A percentile compares a stretch with the other conserved stretches of the same genome.
Evolutionary conservation across 2,888 invertebrate genomes (phyloP).

Genomic region (Fissipunctia ypsillon): DNA sequence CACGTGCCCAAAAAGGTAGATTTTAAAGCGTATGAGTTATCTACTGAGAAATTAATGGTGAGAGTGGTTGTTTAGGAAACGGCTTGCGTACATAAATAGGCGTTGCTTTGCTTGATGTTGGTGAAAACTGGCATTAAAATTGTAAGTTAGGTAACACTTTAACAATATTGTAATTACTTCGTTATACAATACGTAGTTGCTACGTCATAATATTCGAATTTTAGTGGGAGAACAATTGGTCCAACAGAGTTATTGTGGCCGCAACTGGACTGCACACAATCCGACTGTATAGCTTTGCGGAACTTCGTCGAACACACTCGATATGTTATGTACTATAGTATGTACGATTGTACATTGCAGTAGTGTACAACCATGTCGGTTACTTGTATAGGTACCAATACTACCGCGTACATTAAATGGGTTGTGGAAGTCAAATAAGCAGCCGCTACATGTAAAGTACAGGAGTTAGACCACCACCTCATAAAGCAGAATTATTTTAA

Average conservation of each 20-base stretch:
- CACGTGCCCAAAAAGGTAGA: no score
- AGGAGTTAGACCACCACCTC: no score
- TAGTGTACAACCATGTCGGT: neutral
- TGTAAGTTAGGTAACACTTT: neutral
- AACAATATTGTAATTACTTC: neutral
- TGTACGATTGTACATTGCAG: neutral
- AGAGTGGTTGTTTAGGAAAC: no score
- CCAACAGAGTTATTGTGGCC: slow-evolving; percentile 3
- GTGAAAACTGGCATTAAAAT: no score
- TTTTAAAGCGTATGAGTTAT: no score
- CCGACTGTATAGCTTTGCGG: slow-evolving; percentile 32
- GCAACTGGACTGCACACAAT: slow-evolving; percentile 30
- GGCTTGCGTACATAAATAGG: no score
- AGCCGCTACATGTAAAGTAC: no score
- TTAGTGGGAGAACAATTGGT: slow-evolving; percentile 15
- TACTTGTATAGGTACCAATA: neutral
- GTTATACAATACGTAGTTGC: neutral
- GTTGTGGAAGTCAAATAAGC: neutral
- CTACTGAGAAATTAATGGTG: no score
- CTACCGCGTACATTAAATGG: neutral
- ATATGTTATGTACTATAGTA: neutral
- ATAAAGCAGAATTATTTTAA: no score
- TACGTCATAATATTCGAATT: neutral
- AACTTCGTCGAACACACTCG: slow-evolving; percentile 10
- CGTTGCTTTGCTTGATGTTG: no score